Evolutionary conservation across 2,797 vertebrate species (phyloP), one percentile per base, ranked within the genome.

Genomic region (Manis crassicaudata): DNA sequence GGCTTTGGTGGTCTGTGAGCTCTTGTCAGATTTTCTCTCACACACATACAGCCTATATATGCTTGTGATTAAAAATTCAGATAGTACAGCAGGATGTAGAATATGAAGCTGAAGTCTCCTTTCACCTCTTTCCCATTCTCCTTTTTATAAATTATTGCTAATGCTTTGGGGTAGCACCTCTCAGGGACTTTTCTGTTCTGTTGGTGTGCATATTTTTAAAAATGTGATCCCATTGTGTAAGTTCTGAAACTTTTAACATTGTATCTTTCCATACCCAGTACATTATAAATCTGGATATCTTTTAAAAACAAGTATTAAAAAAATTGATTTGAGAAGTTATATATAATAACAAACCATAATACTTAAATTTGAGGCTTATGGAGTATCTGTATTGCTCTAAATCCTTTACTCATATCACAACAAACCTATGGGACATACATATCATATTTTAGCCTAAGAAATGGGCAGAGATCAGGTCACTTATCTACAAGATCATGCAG

Each of bases 221-320:
- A 83, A 56, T 20, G 32, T 1, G 6, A 67, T 84, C 60, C 23
- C 0, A 29, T 68, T 43, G 37, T 65, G 20, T 63, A 67, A 67
- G 50, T 72, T 88, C 29, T 86, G 13, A 54, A 67, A 80, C 52
- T 46, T 68, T 90, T 56, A 6, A 27, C 2, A 63, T 10, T 32
- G 4, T n/a, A 46, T 70, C 17, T 87, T 87, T 90, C 62, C 86
- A 37, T 67, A 25, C 25, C 25, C 90, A 62, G 25, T 65, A 37
- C 16, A 14, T 62, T 80, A 43, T 50, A 70, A 70, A 91, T 63
- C 23, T 21, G 77, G 8, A 65, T 81, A 2, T 84, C 50, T 87
- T 80, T 84, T 60, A 80, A 52, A 80, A 89, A 37, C 43, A 37
- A 89, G 62, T 58, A 72, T 89, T 87, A n/a, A 40, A 54, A 95